These are phyloP conservation scores for Phaonia tiefii DNA, from an alignment of 2,888 invertebrate species.

Conservation along the genomic window DNA sequence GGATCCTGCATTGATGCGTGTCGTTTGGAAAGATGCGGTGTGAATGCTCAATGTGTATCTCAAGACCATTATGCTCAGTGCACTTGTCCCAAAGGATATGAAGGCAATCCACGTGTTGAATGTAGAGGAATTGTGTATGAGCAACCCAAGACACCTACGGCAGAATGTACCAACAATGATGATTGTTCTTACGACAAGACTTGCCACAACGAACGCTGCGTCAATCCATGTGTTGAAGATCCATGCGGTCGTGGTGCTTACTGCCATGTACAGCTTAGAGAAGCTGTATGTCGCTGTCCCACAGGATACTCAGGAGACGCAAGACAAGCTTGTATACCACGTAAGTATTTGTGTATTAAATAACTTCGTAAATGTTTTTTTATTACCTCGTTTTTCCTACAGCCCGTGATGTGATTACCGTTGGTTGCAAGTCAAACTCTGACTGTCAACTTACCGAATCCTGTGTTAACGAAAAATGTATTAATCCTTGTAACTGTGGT, in stretches of 20 bases:
- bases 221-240: conserved; percentile 88
- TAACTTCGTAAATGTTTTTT: not conserved
- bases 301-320: conserved; percentile 89
- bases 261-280: conserved; percentile 89
- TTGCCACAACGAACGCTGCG: conserved; percentile 88
- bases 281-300: conserved; percentile 90
- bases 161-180: conserved; percentile 89
- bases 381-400: conserved; percentile 51
- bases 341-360: conserved; percentile 82
- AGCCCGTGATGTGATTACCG: conserved; percentile 83
- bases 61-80: conserved; percentile 89
- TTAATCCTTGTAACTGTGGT: conserved; percentile 93
- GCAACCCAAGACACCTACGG: conserved; percentile 74
- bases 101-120: conserved; percentile 89
- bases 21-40: conserved; percentile 88
- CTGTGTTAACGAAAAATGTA: conserved; percentile 90
- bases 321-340: conserved; percentile 87
- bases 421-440: conserved; percentile 89
- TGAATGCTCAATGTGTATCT: conserved; percentile 91
- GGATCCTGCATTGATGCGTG: conserved; percentile 91
- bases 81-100: conserved; percentile 88
- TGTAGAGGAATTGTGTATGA: conserved; percentile 82
- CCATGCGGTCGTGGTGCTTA: conserved; percentile 91
- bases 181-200: conserved; percentile 89
- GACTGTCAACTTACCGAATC: conserved; percentile 92